Evolutionary conservation across 2,113 vertebrate species (phyloP), one percentile per base, ranked within the genome.

Genomic region (Rhinoderma darwinii): DNA sequence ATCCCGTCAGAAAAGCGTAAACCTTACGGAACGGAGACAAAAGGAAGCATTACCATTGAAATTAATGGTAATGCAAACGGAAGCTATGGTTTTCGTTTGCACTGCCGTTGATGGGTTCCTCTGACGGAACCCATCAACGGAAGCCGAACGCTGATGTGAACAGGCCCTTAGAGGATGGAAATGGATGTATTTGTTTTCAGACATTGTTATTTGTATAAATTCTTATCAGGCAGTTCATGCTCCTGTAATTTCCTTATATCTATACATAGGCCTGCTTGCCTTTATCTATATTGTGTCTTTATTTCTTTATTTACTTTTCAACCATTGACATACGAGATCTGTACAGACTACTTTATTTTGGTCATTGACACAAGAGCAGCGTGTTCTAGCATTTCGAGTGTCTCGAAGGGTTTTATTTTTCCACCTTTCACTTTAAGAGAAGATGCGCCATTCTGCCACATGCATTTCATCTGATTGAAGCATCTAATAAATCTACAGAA

Each of bases 401-500:
- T 63, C 50, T 30, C 9, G 9, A 12, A 25, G 54, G 51, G 10
- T 54, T 10, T 63, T 30, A 4, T 44, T 78, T 27, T 30, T 32
- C 54, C 56, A 81, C 54, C 25, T 82, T 82, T 63, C 30, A 27
- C 50, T 74, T 83, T 74, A 59, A 83, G 35, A 59, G 35, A 35
- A 77, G 25, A 51, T 50, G 59, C 32, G 1, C 73, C 39, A 32
- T 76, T 77, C 37, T 78, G 84, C 41, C 74, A 86, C 59, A 59
- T 86, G 91, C 89, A 90, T 89, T 81, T 84, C 88, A 89, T 90
- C 85, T 91, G 91, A 92, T 89, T 84, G 90, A 89, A 89, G 82
- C 78, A 92, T 91, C 91, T 88, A 91, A 88, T 89, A 89, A 89
- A 93, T 91, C 92, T 89, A 88, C 91, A 91, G 91, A 93, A 92